Percentiles rank a stretch among this genome's conserved stretches.
phyloP scores from a whole-genome alignment of 2,113 vertebrate species.

The Sinocyclocheilus anophthalmus region DNA sequence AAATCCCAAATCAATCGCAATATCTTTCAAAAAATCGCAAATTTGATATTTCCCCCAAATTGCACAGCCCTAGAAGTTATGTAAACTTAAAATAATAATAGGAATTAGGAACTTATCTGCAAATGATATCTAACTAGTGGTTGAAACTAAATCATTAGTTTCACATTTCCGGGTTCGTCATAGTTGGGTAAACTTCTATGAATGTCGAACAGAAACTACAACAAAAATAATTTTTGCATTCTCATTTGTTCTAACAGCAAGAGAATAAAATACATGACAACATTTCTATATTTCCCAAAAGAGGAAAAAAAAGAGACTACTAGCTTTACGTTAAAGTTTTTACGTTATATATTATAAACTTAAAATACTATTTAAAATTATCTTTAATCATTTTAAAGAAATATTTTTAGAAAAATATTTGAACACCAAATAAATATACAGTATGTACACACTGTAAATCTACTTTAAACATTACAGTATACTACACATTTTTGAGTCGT shows the following conservation, averaged over 20 bases:
- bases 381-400: neutral
- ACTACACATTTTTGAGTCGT: too few relatives aligned
- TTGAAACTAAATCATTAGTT: neutral
- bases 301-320: too few relatives aligned
- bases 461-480: too few relatives aligned
- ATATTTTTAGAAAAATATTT: neutral
- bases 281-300: too few relatives aligned
- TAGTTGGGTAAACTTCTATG: neutral
- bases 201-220: neutral
- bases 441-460: neutral
- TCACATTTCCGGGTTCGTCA: neutral
- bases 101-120: neutral
- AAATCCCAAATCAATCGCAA: too few relatives aligned
- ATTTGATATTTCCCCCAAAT: too few relatives aligned
- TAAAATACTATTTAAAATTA: too few relatives aligned
- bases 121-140: neutral
- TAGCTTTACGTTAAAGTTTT: too few relatives aligned
- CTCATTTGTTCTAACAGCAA: neutral
- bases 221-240: neutral
- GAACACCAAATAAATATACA: neutral
- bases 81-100: neutral
- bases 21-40: too few relatives aligned
- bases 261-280: neutral
- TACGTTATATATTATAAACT: too few relatives aligned
- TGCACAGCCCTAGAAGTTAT: neutral